Conservation (phyloP, 1,140 invertebrate species). For the Pissodes strobi region DNA sequence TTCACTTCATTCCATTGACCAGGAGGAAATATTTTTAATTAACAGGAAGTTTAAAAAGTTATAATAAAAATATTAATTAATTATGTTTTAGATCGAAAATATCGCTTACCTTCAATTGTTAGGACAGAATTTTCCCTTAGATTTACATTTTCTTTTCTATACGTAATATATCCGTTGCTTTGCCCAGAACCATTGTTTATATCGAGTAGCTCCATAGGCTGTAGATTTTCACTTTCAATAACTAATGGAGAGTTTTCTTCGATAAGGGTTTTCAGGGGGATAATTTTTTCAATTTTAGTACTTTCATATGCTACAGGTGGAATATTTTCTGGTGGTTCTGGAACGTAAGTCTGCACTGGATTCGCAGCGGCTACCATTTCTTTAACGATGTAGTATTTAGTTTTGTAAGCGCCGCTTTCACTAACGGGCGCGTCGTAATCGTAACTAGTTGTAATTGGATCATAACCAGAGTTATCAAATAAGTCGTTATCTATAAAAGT, state of each 20-base stretch:
- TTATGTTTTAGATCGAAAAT: too few species aligned
- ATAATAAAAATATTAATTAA: too few species aligned
- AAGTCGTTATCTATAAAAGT: slow-evolving; percentile 21
- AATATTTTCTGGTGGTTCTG: slow-evolving; percentile 46
- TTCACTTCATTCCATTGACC: too few species aligned
- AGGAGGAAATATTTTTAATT: too few species aligned
- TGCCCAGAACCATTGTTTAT: slow-evolving; percentile 63
- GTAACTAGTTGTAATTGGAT: slow-evolving; percentile 63
- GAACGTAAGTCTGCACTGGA: slow-evolving; percentile 54
- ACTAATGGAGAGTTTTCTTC: slow-evolving; percentile 36
- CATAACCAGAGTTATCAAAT: slow-evolving; percentile 48
- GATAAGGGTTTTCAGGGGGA: slow-evolving; percentile 50
- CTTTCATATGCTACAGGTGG: slow-evolving; percentile 49
- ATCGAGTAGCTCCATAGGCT: slow-evolving; percentile 64
- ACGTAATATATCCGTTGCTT: slow-evolving; percentile 64
- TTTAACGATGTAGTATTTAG: slow-evolving; percentile 55
- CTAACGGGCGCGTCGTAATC: slow-evolving; percentile 61
- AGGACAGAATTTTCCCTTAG: slow-evolving; percentile 48
- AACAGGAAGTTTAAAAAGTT: too few species aligned
- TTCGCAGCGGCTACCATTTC: slow-evolving; percentile 53
- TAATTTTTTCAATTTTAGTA: slow-evolving; percentile 40
- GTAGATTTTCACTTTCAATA: slow-evolving; percentile 38
- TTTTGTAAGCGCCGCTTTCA: slow-evolving; percentile 59
- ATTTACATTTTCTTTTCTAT: slow-evolving; percentile 51
- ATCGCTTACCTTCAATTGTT: too few species aligned